Evolutionary conservation across 2,888 invertebrate genomes (phyloP).

Genomic region (Acanthosoma haemorrhoidale): DNA sequence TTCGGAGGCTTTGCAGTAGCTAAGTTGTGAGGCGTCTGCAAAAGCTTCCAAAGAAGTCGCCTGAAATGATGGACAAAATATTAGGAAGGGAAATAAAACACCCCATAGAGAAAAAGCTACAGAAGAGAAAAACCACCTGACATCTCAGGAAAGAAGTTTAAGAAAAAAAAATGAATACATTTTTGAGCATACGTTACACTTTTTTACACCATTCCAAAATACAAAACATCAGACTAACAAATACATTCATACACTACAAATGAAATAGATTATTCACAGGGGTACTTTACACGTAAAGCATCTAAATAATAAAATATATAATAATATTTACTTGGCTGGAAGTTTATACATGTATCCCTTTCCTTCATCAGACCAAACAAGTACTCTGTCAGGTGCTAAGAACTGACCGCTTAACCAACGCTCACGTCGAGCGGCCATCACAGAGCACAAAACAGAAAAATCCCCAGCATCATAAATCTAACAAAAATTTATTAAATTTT

Average conservation of each 20-base stretch:
- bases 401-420: slow-evolving; percentile 96
- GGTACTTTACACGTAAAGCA: neutral
- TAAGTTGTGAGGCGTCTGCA: too few relatives aligned
- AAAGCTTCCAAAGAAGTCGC: too few relatives aligned
- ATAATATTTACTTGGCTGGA: slow-evolving; percentile 79
- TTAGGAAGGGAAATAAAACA: too few relatives aligned
- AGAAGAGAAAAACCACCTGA: too few relatives aligned
- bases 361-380: slow-evolving; percentile 94
- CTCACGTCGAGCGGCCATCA: slow-evolving; percentile 81
- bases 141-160: too few relatives aligned
- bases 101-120: too few relatives aligned
- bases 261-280: too few relatives aligned
- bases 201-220: neutral
- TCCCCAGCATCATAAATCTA: slow-evolving; percentile 80
- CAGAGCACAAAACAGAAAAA: slow-evolving; percentile 90
- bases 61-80: too few relatives aligned
- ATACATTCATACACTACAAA: neutral
- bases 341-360: slow-evolving; percentile 92
- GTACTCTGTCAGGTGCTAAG: slow-evolving; percentile 80
- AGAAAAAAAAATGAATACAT: neutral
- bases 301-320: neutral
- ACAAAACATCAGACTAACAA: neutral
- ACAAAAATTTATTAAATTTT: slow-evolving; percentile 40
- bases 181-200: neutral
- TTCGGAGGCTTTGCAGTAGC: too few relatives aligned